Percentiles rank a stretch among this genome's conserved stretches.
phyloP scores from a whole-genome alignment of 2,888 invertebrate genomes.

The Kryphioiulus occultus region DNA sequence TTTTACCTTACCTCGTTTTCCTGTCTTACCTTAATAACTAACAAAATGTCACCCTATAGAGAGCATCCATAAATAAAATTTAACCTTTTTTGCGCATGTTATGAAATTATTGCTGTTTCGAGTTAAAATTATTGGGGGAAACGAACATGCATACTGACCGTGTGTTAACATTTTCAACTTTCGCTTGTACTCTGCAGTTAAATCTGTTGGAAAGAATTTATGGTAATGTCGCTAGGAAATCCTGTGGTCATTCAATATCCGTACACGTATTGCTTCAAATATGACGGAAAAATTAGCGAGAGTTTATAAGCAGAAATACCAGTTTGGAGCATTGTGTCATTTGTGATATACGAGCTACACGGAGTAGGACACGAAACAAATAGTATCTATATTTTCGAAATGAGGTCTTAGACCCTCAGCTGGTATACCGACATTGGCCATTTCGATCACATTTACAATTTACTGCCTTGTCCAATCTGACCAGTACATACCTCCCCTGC shows the following conservation, averaged over 20 bases:
- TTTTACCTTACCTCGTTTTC: too few relatives aligned
- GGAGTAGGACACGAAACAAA: not conserved
- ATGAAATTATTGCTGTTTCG: not conserved
- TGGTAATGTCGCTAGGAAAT: not conserved
- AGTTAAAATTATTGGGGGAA: not conserved
- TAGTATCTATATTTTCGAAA: not conserved
- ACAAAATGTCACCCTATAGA: not conserved
- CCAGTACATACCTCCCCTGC: not conserved
- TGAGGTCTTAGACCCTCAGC: constrained; percentile 11
- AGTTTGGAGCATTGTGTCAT: not conserved
- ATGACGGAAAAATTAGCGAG: not conserved
- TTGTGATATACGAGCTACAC: not conserved
- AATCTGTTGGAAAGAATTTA: not conserved
- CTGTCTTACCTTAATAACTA: too few relatives aligned
- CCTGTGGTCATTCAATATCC: not conserved
- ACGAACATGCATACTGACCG: not conserved
- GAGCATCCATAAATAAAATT: not conserved
- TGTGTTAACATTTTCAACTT: not conserved
- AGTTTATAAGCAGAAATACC: not conserved
- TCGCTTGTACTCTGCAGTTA: not conserved
- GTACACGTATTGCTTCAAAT: not conserved
- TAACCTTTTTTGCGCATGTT: too few relatives aligned
- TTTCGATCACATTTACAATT: not conserved
- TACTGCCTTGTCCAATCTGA: not conserved
- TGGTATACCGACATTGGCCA: not conserved